Conservation (phyloP, 1,140 invertebrate genomes). For the Drosophila kepulauana region DNA sequence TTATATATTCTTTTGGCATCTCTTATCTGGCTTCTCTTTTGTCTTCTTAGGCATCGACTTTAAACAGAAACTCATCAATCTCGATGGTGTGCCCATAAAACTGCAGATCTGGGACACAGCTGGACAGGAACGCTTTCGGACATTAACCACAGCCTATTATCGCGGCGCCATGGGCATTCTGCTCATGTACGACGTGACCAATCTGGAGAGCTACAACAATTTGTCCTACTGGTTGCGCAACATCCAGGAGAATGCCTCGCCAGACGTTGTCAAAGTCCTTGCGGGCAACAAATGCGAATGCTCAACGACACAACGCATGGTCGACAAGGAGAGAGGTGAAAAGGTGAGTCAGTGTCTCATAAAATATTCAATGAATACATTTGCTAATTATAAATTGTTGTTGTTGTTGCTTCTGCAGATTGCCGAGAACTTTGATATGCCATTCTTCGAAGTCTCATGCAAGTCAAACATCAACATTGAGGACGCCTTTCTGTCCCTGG, state of each 20-base stretch:
- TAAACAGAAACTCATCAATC: slow-evolving; percentile 95
- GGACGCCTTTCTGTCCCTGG: slow-evolving; percentile 93
- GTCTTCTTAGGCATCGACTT: slow-evolving; percentile 92
- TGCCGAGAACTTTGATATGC: slow-evolving; percentile 95
- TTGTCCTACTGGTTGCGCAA: slow-evolving; percentile 94
- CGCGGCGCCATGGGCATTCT: slow-evolving; percentile 94
- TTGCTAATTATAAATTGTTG: not conserved
- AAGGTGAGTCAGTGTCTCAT: slow-evolving; percentile 87
- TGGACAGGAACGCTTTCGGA: slow-evolving; percentile 86
- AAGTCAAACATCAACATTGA: slow-evolving; percentile 96
- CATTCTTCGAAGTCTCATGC: slow-evolving; percentile 96
- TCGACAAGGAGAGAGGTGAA: slow-evolving; percentile 91
- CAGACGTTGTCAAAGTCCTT: slow-evolving; percentile 93
- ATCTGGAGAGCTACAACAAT: slow-evolving; percentile 94
- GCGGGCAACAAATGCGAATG: slow-evolving; percentile 94
- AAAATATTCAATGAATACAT: slow-evolving; percentile 11
- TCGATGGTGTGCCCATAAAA: slow-evolving; percentile 94
- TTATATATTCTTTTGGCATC: not conserved
- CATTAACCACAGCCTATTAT: slow-evolving; percentile 95
- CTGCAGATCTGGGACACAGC: slow-evolving; percentile 95
- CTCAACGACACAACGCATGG: slow-evolving; percentile 89
- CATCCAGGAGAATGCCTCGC: slow-evolving; percentile 95
- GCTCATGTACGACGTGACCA: slow-evolving; percentile 94
- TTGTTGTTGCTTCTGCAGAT: slow-evolving; percentile 86
- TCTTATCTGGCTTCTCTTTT: slow-evolving; percentile 24